Evolutionary conservation across 2,888 invertebrate species (phyloP).

Genomic region (Schizotus pectinicornis): DNA sequence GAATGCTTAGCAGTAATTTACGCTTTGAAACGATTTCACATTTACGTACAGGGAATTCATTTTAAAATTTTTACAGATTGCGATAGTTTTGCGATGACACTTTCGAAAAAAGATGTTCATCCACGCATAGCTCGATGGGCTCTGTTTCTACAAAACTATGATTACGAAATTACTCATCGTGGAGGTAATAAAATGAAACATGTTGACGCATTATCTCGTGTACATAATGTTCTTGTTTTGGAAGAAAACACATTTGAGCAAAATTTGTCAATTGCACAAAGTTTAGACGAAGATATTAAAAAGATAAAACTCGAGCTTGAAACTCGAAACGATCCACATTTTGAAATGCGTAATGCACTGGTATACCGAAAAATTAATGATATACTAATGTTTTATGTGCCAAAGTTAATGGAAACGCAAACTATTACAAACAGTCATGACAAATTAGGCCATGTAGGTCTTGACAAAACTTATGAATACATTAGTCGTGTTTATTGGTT

Average conservation of each 20-base stretch:
- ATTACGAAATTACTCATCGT: slow-evolving; percentile 38
- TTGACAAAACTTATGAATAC: slow-evolving; percentile 40
- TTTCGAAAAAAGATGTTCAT: slow-evolving; percentile 42
- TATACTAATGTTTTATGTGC: slow-evolving; percentile 19
- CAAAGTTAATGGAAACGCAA: slow-evolving; percentile 28
- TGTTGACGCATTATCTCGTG: slow-evolving; percentile 40
- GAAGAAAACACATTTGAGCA: slow-evolving; percentile 27
- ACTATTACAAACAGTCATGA: slow-evolving; percentile 41
- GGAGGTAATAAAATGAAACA: slow-evolving; percentile 38
- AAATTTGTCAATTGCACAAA: slow-evolving; percentile 22
- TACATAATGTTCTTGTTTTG: slow-evolving; percentile 23
- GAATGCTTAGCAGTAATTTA: slow-evolving; percentile 41
- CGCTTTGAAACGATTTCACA: slow-evolving; percentile 39
- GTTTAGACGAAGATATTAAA: slow-evolving; percentile 29
- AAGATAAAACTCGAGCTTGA: slow-evolving; percentile 27
- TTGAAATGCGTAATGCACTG: slow-evolving; percentile 15
- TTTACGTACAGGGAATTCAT: slow-evolving; percentile 40
- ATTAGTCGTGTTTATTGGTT: slow-evolving; percentile 43
- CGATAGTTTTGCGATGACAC: slow-evolving; percentile 35
- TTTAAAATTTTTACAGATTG: slow-evolving; percentile 44
- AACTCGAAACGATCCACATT: slow-evolving; percentile 9
- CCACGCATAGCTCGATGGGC: slow-evolving; percentile 42
- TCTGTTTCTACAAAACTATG: slow-evolving; percentile 35
- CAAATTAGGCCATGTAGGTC: slow-evolving; percentile 42
- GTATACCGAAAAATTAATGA: slow-evolving; percentile 15